Evolutionary conservation across 2,113 vertebrate genomes (phyloP).

Genomic region (Lasiurus borealis): DNA sequence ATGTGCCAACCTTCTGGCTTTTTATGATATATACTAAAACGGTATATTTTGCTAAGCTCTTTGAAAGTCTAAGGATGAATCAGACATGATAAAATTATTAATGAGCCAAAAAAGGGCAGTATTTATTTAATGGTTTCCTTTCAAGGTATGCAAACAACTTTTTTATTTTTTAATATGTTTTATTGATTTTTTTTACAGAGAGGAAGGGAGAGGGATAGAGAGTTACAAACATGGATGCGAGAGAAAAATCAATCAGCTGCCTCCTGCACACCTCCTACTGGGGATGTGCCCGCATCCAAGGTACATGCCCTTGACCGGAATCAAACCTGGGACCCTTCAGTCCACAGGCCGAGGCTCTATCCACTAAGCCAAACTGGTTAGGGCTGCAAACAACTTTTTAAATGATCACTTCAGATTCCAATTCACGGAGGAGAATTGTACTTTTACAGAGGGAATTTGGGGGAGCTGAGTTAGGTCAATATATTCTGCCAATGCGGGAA

Average conservation of each 20-base stretch:
- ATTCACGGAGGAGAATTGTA: slow-evolving; percentile 9
- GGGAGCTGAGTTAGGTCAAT: slow-evolving; percentile 5
- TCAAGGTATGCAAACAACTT: slow-evolving; percentile 22
- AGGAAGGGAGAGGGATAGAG: too few relatives aligned
- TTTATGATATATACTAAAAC: not conserved
- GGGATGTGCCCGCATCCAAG: too few relatives aligned
- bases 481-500: not conserved
- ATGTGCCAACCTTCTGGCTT: not conserved
- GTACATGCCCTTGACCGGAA: too few relatives aligned
- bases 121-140: slow-evolving; percentile 53
- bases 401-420: not conserved
- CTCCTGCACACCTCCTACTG: too few relatives aligned
- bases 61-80: slow-evolving; percentile 54
- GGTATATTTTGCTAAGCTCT: slow-evolving; percentile 51
- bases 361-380: too few relatives aligned
- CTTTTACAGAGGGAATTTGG: slow-evolving; percentile 32
- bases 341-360: too few relatives aligned
- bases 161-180: not conserved
- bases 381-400: not conserved
- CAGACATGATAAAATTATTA: slow-evolving; percentile 60
- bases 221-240: too few relatives aligned
- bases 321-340: too few relatives aligned
- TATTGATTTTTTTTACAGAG: too few relatives aligned
- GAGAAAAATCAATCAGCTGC: too few relatives aligned
- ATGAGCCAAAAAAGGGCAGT: not conserved